Evolutionary conservation across 2,113 vertebrate species (phyloP).

Genomic region (Mobula hypostoma): DNA sequence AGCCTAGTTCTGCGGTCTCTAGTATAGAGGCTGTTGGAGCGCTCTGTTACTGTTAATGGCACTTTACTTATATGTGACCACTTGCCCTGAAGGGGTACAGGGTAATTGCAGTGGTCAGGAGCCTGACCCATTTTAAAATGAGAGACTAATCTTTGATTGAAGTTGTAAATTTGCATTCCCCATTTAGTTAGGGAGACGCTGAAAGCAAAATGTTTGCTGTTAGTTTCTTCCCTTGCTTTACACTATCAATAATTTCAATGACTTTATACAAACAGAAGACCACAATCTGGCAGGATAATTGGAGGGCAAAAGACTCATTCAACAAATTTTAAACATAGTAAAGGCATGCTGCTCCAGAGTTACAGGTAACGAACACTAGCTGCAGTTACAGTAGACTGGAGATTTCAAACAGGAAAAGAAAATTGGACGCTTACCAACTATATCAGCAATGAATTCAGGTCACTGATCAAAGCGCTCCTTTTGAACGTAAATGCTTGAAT

Average conservation of each 20-base stretch:
- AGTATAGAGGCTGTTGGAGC: neutral
- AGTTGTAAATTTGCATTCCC: slow-evolving; percentile 19
- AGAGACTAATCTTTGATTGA: neutral
- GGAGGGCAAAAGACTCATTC: neutral
- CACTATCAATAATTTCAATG: neutral
- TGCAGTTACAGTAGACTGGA: slow-evolving; percentile 1
- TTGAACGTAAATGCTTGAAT: slow-evolving; percentile 9
- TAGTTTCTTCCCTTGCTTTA: slow-evolving; percentile 6
- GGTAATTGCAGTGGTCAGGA: slow-evolving; percentile 15
- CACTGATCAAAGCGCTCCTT: slow-evolving; percentile 25
- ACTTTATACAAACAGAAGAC: neutral
- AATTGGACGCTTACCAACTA: slow-evolving; percentile 25
- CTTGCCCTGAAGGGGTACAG: neutral
- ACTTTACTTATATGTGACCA: neutral
- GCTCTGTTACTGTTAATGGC: neutral
- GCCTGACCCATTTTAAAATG: neutral
- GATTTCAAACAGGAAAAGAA: slow-evolving; percentile 5
- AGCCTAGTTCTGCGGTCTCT: neutral
- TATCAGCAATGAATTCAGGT: slow-evolving; percentile 24
- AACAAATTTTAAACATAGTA: neutral
- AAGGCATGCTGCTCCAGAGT: neutral
- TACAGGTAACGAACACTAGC: neutral
- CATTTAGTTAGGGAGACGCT: neutral
- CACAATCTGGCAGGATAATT: neutral
- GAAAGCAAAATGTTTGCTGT: neutral